Evolutionary conservation across 1,140 invertebrate genomes (phyloP), one percentile per base, ranked within the genome.

Genomic region (Cydia splendana): DNA sequence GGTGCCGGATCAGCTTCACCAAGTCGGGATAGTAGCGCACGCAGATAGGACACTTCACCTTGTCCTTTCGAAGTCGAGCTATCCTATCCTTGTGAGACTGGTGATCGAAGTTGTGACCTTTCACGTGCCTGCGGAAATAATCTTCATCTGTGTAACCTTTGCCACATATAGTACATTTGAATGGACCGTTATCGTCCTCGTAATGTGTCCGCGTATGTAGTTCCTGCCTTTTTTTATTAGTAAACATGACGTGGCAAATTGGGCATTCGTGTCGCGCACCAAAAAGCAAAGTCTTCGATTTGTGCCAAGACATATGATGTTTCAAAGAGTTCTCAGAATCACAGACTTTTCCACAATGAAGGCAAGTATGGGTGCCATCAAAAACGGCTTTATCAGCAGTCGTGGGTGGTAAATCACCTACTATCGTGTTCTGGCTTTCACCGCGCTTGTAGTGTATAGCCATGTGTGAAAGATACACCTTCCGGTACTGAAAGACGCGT

Each of bases 11-110:
- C 18, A 93, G 84, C 79, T 91, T 89, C 10, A 88, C 77, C 34
- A 91, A 78, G 65, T 93, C 87, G 2, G 92, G 86, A 75, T 93
- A 94, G 76, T 85, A 89, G 10, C 88, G 85, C 0, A 83, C 79
- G 76, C 93, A 94, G 34, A 93, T 91, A 0, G 93, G 93, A 79
- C 93, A 94, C 48, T 92, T 90, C 2, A 93, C 91, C 79, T 93
- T 91, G 62, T 88, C 87, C 75, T 90, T 91, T 42, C 91, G 80
- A 6, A 92, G 79, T 65, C 86, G 91, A 12, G 88, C 90, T 57
- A 92, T 88, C 1, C 90, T 75, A 53, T 89, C 88, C 71, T 93
- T 90, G 76, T 93, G 91, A 0, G 87, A 88, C 15, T 88, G 84
- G 73, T 91, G 84, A 75, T 91, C 89, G 53, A 94, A 92, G 51